Conservation (phyloP, 1,140 invertebrate species). For the Halotydeus destructor region DNA sequence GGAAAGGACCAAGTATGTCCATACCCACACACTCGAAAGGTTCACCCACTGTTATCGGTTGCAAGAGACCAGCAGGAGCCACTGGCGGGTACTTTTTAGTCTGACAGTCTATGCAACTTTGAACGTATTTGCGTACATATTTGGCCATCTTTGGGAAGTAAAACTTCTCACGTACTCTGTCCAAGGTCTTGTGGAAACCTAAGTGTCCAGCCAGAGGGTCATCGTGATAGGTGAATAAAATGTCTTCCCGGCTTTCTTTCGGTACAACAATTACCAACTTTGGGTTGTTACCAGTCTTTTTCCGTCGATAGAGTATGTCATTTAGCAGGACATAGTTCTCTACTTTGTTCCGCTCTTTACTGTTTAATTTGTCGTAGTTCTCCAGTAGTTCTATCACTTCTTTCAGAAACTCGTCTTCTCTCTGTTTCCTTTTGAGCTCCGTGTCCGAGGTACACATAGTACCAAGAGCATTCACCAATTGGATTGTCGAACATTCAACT, state of each 20-base stretch:
- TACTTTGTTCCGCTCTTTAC: not conserved
- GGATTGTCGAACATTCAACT: too few species aligned
- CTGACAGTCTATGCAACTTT: not conserved
- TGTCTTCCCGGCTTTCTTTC: too few species aligned
- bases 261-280: not conserved
- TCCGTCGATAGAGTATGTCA: not conserved
- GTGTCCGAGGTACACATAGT: too few species aligned
- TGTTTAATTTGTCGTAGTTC: not conserved
- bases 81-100: not conserved
- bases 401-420: not conserved
- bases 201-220: slow-evolving; percentile 4
- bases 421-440: not conserved
- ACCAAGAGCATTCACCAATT: too few species aligned
- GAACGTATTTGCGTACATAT: not conserved
- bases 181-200: slow-evolving; percentile 3
- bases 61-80: slow-evolving; percentile 2
- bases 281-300: not conserved
- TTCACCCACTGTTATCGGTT: slow-evolving; percentile 5
- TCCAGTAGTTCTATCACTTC: not conserved
- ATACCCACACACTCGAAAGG: slow-evolving; percentile 17
- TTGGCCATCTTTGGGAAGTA: slow-evolving; percentile 1
- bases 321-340: not conserved
- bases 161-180: not conserved
- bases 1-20: slow-evolving; percentile 18
- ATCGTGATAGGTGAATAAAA: slow-evolving; percentile 1